These are phyloP conservation scores for Brachynemurus nebulosus DNA, from an alignment of 2,888 invertebrate species.

Conservation along the genomic window DNA sequence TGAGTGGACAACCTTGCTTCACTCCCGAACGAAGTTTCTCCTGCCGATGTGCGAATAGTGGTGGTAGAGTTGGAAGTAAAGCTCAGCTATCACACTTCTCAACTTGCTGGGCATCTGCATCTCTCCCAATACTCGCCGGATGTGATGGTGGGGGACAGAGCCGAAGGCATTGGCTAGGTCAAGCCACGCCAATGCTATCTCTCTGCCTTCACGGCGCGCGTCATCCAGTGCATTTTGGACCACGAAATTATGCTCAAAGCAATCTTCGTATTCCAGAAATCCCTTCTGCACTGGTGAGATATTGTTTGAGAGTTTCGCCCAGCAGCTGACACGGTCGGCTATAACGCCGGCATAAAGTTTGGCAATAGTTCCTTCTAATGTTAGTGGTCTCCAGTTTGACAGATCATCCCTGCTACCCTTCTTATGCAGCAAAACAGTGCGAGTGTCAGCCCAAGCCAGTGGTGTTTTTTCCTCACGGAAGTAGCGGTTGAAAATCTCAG, in stretches of 20 bases:
- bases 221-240: slow-evolving; percentile 22
- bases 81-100: slow-evolving; percentile 12
- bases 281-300: slow-evolving; percentile 25
- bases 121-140: slow-evolving; percentile 21
- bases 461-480: slow-evolving; percentile 4
- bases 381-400: slow-evolving; percentile 24
- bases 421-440: slow-evolving; percentile 11
- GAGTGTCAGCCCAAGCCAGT: slow-evolving; percentile 2
- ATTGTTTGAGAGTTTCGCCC: slow-evolving; percentile 12
- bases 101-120: slow-evolving; percentile 12
- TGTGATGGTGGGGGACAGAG: slow-evolving; percentile 24
- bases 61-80: slow-evolving; percentile 17
- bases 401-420: slow-evolving; percentile 16
- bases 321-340: slow-evolving; percentile 17
- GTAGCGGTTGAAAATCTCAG: slow-evolving; percentile 1
- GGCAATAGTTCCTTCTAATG: slow-evolving; percentile 19
- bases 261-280: slow-evolving; percentile 25
- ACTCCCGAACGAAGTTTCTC: slow-evolving; percentile 21
- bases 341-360: slow-evolving; percentile 19
- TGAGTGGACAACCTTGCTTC: slow-evolving; percentile 25
- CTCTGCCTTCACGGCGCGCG: slow-evolving; percentile 13
- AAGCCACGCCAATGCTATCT: slow-evolving; percentile 24
- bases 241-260: slow-evolving; percentile 26
- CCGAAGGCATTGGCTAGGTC: slow-evolving; percentile 29
- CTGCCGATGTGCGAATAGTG: slow-evolving; percentile 12